These are phyloP conservation scores for Neotoxoptera formosana DNA, from an alignment of 1,140 invertebrate genomes.

Conservation along the genomic window DNA sequence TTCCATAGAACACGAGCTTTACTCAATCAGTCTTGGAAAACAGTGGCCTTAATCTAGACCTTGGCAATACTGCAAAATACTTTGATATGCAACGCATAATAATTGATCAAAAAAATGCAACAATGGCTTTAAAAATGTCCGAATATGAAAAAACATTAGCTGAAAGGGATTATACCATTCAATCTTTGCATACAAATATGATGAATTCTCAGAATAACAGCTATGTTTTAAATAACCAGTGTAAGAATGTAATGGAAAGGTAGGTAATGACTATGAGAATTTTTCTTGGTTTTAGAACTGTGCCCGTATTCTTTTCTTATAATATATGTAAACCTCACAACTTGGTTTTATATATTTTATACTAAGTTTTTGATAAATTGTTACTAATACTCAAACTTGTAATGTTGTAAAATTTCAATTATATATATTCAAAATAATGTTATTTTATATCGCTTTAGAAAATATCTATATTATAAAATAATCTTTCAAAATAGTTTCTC, in stretches of 20 bases:
- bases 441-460: neutral
- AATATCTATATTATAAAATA: neutral
- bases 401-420: neutral
- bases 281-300: neutral
- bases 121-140: constrained; percentile 11
- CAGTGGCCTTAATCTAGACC: neutral
- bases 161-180: constrained; percentile 22
- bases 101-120: constrained; percentile 11
- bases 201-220: constrained; percentile 28
- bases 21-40: neutral
- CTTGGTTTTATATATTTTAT: no score
- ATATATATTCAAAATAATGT: neutral
- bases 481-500: neutral
- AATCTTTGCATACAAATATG: constrained; percentile 19
- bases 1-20: neutral
- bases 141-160: constrained; percentile 20
- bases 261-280: neutral
- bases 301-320: neutral
- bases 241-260: constrained; percentile 22
- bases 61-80: neutral
- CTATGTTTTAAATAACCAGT: neutral
- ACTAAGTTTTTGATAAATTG: neutral
- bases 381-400: neutral
- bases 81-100: constrained; percentile 37
- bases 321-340: neutral